Base-by-base conservation (phyloP, 2,888 invertebrate genomes). In the Steromphala cineraria region DNA sequence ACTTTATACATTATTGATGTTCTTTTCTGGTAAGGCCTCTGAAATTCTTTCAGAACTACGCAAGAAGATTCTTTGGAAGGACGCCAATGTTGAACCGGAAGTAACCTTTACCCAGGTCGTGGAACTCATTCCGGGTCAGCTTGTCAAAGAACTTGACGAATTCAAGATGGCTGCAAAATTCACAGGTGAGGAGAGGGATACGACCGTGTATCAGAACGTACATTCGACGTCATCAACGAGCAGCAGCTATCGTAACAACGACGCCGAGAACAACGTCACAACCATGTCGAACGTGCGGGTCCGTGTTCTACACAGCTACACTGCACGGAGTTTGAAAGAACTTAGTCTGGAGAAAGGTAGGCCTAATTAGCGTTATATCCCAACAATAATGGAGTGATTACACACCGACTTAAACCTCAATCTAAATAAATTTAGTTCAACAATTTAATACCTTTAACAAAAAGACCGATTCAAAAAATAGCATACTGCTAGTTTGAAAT, bases 331-430 rank as follows among this genome's bases (percentile, higher is more conserved):
- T 4, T 67, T 78, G 0, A 81, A 78, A 17, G 84, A 86, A 71
- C 67, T 87, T 1, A 53, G 86, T 2, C 83, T 88, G 17, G 85
- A 80, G 62, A 84, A 83, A 81, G 87, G 88, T 88, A 82, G 31
- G 55, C n/a, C 15, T 19, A n/a, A 40, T 55, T 17, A 0, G 4
- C 15, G 19, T 5, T 67, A 21, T 36, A 17, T 19, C 10, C 0
- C 8, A 8, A n/a, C 8, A 36, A 24, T n/a, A n/a, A 40, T 4
- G 2, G 7, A 7, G 36, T 7, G 36, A 36, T 36, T 2, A 10
- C 4, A 46, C 7, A 46, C 1, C 13, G 46, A 13, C 46, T 46
- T 4, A 46, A 46, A 46, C 46, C n/a, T n/a, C n/a, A n/a, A n/a
- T n/a, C n/a, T n/a, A n/a, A n/a, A n/a, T n/a, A n/a, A n/a, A n/a